phyloP scores from a whole-genome alignment of 2,797 vertebrate species.

The Anableps anableps region DNA sequence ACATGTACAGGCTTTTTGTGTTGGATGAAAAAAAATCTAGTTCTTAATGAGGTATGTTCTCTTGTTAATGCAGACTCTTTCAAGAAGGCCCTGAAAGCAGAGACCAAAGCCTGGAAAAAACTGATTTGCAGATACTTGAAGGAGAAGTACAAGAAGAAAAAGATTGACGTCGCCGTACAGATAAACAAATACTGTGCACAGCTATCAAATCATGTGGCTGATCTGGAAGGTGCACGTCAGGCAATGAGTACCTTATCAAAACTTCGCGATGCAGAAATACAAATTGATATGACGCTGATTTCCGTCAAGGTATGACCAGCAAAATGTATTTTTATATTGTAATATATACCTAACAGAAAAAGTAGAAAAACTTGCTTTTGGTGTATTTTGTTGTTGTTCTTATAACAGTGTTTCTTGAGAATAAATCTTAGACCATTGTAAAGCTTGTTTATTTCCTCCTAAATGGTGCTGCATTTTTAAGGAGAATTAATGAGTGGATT shows the following conservation, averaged over 20 bases:
- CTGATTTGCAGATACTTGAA: conserved; percentile 83
- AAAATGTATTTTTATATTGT: not conserved
- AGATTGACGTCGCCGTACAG: conserved; percentile 75
- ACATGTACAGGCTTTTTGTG: too few species aligned
- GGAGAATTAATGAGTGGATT: not conserved
- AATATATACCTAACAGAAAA: not conserved
- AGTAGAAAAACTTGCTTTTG: not conserved
- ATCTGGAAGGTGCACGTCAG: conserved; percentile 84
- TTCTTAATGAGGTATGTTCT: not conserved
- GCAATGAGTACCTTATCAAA: conserved; percentile 80
- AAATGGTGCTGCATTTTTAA: not conserved
- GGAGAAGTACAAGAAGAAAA: conserved; percentile 84
- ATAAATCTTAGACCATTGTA: not conserved
- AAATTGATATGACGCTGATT: conserved; percentile 83
- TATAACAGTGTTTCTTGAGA: not conserved
- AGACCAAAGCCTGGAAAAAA: conserved; percentile 86
- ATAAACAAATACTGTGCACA: conserved; percentile 72
- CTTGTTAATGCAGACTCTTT: conserved; percentile 56
- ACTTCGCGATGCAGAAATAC: conserved; percentile 80
- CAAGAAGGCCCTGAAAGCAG: conserved; percentile 77
- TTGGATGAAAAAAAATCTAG: too few species aligned
- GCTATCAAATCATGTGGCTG: conserved; percentile 79
- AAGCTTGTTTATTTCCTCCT: not conserved
- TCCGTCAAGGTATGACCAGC: conserved; percentile 83
- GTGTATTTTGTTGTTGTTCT: not conserved